Percentiles rank a stretch among this genome's conserved stretches.
These are phyloP conservation scores for Corvus hawaiiensis DNA, from an alignment of 2,113 vertebrate species.

Conservation along the genomic window DNA sequence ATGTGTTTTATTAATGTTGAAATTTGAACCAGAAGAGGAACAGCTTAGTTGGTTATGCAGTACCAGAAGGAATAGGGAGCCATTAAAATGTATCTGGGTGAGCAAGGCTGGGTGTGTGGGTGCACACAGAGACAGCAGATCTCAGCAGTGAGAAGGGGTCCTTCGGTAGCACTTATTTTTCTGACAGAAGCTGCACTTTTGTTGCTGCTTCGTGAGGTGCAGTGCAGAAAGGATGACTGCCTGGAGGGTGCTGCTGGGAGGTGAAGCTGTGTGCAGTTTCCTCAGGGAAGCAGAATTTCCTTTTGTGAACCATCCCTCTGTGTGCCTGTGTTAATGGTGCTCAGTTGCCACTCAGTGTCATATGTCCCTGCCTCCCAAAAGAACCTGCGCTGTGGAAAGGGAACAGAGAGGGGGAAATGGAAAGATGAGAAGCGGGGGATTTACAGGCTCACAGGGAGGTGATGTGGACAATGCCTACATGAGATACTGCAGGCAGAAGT, in stretches of 20 bases:
- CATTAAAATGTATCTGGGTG: conserved; percentile 7
- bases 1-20: not conserved
- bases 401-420: not conserved
- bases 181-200: not conserved
- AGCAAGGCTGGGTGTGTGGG: not conserved
- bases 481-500: not conserved
- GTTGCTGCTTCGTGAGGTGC: accelerated
- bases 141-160: not conserved
- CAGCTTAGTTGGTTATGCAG: not conserved
- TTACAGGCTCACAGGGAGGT: not conserved
- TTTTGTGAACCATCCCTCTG: not conserved
- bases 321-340: accelerated
- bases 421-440: not conserved
- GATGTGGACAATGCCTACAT: not conserved
- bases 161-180: not conserved
- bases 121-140: not conserved
- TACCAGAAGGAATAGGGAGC: not conserved
- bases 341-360: not conserved
- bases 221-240: not conserved
- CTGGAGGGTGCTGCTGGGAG: not conserved
- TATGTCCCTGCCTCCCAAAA: not conserved
- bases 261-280: not conserved
- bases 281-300: not conserved
- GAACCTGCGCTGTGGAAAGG: not conserved
- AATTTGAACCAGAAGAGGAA: not conserved